phyloP scores from a whole-genome alignment of 1,140 invertebrate genomes.

The Drosophila repletoides region DNA sequence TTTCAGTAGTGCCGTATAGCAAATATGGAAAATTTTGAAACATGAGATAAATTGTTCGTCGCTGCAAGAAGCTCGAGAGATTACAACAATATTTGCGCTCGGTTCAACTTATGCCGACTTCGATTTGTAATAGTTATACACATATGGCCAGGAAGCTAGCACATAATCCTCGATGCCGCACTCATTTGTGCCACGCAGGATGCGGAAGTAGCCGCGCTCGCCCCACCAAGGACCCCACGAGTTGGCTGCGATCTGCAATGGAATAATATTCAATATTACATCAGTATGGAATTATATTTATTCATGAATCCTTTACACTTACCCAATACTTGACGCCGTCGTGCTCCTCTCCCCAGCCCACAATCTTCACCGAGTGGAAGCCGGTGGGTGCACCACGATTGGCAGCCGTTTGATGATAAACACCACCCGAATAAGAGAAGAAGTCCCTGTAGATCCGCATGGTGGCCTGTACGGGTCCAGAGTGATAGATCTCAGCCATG shows the following conservation, averaged over 20 bases:
- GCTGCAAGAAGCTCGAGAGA: constrained; percentile 52
- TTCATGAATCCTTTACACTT: constrained; percentile 81
- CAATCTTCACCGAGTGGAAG: constrained; percentile 94
- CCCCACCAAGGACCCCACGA: constrained; percentile 96
- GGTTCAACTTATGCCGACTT: constrained; percentile 35
- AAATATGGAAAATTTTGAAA: constrained; percentile 72
- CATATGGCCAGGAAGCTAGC: constrained; percentile 88
- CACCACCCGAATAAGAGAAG: constrained; percentile 92
- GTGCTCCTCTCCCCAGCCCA: constrained; percentile 94
- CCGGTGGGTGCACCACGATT: constrained; percentile 85
- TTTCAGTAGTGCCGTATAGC: constrained; percentile 61
- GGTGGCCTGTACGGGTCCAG: constrained; percentile 97
- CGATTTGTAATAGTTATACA: constrained; percentile 79
- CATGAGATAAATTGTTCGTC: constrained; percentile 73
- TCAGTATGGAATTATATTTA: background rate
- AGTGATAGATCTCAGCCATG: constrained; percentile 94
- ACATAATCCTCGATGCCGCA: constrained; percentile 94
- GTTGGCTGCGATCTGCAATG: constrained; percentile 91
- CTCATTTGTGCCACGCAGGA: constrained; percentile 90
- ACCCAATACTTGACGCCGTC: constrained; percentile 93
- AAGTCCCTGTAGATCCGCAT: constrained; percentile 95
- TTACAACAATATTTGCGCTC: constrained; percentile 37
- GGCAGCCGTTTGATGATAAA: constrained; percentile 88
- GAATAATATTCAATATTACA: background rate
- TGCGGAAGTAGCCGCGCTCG: constrained; percentile 92